These are phyloP conservation scores for Sorex fumeus DNA, from an alignment of 2,113 vertebrate species.

Conservation along the genomic window DNA sequence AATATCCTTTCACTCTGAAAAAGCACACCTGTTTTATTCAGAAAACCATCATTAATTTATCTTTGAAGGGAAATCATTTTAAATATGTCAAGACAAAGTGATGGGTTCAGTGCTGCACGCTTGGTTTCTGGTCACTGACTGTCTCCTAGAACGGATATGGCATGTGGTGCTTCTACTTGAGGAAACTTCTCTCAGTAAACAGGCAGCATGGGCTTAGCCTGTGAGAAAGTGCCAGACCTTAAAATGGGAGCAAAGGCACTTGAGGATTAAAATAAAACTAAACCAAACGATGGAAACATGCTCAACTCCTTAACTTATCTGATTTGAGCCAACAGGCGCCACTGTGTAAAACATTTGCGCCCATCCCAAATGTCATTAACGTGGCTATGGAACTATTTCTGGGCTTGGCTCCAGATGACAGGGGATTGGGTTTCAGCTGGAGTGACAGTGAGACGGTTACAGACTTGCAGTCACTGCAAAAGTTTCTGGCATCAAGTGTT, in stretches of 20 bases:
- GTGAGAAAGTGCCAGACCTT: slow-evolving; percentile 59
- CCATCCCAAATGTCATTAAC: slow-evolving; percentile 72
- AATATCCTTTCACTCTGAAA: background rate
- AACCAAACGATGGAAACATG: slow-evolving; percentile 85
- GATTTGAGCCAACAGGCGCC: slow-evolving; percentile 81
- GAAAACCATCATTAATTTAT: background rate
- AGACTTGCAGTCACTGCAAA: slow-evolving; percentile 78
- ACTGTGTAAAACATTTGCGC: slow-evolving; percentile 83
- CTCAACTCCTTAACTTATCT: slow-evolving; percentile 76
- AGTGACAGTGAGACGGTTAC: slow-evolving; percentile 66
- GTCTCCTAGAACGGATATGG: background rate
- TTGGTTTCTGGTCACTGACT: background rate
- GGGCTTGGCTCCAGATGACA: slow-evolving; percentile 84
- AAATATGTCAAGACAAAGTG: slow-evolving; percentile 1
- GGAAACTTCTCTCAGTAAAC: slow-evolving; percentile 55
- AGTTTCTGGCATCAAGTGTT: slow-evolving; percentile 56
- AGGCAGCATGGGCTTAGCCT: background rate
- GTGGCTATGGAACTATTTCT: slow-evolving; percentile 84
- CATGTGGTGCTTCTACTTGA: slow-evolving; percentile 16
- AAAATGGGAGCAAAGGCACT: slow-evolving; percentile 70
- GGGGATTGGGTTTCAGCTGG: slow-evolving; percentile 82
- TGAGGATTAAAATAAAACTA: slow-evolving; percentile 85
- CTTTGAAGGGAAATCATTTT: slow-evolving; percentile 13
- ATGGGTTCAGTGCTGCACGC: background rate
- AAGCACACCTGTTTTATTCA: background rate